Conservation (phyloP, 2,797 vertebrate species). For the Ceyx erithaca region DNA sequence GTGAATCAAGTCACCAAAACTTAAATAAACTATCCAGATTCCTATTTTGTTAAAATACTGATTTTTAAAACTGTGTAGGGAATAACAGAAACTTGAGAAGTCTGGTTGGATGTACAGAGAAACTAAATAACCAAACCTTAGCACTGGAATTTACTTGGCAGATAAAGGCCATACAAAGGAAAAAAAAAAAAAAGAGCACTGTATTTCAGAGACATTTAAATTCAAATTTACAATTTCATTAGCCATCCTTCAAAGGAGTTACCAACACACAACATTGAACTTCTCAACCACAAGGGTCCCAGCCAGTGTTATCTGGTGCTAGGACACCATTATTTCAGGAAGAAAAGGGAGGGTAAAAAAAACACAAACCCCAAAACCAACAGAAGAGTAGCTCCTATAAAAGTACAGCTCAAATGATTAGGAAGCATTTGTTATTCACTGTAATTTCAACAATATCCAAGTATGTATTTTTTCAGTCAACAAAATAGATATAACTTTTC, state of each 20-base stretch:
- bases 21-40: constrained; percentile 55
- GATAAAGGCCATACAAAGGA: neutral
- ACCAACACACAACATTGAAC: neutral
- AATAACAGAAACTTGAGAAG: constrained; percentile 66
- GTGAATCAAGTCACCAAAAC: constrained; percentile 44
- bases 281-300: neutral
- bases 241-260: constrained; percentile 29
- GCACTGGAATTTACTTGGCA: constrained; percentile 14
- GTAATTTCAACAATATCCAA: neutral
- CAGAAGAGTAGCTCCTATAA: neutral
- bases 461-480: neutral
- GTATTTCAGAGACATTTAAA: constrained; percentile 19
- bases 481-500: neutral
- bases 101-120: constrained; percentile 11
- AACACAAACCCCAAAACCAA: neutral
- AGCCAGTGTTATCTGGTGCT: neutral
- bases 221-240: constrained; percentile 58
- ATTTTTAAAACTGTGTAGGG: constrained; percentile 38
- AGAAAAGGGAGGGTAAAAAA: neutral
- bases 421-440: neutral
- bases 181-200: neutral
- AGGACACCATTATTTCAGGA: constrained; percentile 12
- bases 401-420: neutral
- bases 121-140: constrained; percentile 41
- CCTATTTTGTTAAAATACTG: constrained; percentile 56